Evolutionary conservation across 1,140 invertebrate genomes (phyloP), one percentile per base, ranked within the genome.

Genomic region (Magallana angulata): DNA sequence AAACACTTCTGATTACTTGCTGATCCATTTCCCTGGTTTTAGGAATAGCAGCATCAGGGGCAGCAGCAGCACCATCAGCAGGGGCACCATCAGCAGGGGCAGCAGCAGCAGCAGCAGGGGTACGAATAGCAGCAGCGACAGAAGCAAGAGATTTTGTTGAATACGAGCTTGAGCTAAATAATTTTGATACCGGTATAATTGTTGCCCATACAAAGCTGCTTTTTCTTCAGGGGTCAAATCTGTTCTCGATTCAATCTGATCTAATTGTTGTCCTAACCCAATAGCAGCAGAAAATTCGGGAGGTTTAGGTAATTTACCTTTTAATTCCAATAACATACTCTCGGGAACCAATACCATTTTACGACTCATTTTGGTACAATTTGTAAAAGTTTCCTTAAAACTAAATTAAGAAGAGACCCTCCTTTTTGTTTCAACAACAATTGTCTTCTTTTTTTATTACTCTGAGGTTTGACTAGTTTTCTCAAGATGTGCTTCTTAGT

Each of bases 201-300:
- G 16, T 7, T 71, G 64, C 7, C 64, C 64, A 9, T 71, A 71
- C 18, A 71, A 7, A 71, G 64, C 64, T 3, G 30, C 64, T 71
- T 71, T 71, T 71, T 71, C 64, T 71, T 30, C 64, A 11, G n/a
- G n/a, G 24, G 64, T 71, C 30, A 71, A 71, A 71, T 71, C 64
- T 1, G 16, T 24, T 30, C 64, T 18, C 11, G 9, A 7, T 24
- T n/a, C 18, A 30, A 71, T 71, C 6, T 71, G 7, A 24, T 71
- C 64, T 24, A 71, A 71, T 71, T 71, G 18, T 7, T 30, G n/a
- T 11, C 64, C n/a, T 71, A 71, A 30, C 5, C 64, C 18, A 6
- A 71, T 7, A 11, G 64, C 24, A 0, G 64, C 18, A 30, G 24
- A 7, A 71, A 71, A 24, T 71, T 71, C 64, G 18, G 64, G 64